Evolutionary conservation across 2,888 invertebrate species (phyloP), one percentile per base, ranked within the genome.

Genomic region (Opisthograptis luteolata): DNA sequence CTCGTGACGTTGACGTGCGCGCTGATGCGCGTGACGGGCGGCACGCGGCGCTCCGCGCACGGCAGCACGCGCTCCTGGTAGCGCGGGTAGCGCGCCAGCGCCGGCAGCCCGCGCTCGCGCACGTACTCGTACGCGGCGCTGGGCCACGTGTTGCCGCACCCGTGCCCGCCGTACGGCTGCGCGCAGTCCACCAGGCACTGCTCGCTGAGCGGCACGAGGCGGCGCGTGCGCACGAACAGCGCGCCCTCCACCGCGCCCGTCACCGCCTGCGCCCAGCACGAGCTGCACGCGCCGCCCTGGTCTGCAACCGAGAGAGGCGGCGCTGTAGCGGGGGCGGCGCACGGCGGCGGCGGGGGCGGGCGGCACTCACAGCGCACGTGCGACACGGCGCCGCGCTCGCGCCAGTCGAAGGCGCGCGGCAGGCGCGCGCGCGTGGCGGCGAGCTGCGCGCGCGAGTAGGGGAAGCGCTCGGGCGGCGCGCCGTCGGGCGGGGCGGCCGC

Each of bases 261-360:
- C 57, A 87, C 86, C 13, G 89, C 81, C 66, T 86, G 83, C 48
- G 89, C 89, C 89, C 89, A 89, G 72, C 89, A 89, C 53, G 87
- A 83, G 19, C 58, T 28, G 64, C 89, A 88, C 24, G 51, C 34
- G 10, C 72, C 34, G 10, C 72, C 75, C 57, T 89, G 89, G 63
- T 67, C 88, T 88, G 73, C 2, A 34, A 34, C 22, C 1, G 7
- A 2, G 1, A 7, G 13, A 25, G 6, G 22, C 12, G 10, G 0
- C n/a, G 9, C 3, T 2, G 24, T 15, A 6, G n/a, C 0, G 13
- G 6, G n/a, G 3, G 5, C 13, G 19, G n/a, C 15, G 5, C 1
- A 7, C 15, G 14, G 12, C 7, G 4, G 35, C 0, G 20, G 31
- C 25, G 4, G 17, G 0, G 6, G 22, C 4, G 13, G 7, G 6